Evolutionary conservation across 2,113 vertebrate genomes (phyloP), one percentile per base, ranked within the genome.

Genomic region (Megaceryle torquata): DNA sequence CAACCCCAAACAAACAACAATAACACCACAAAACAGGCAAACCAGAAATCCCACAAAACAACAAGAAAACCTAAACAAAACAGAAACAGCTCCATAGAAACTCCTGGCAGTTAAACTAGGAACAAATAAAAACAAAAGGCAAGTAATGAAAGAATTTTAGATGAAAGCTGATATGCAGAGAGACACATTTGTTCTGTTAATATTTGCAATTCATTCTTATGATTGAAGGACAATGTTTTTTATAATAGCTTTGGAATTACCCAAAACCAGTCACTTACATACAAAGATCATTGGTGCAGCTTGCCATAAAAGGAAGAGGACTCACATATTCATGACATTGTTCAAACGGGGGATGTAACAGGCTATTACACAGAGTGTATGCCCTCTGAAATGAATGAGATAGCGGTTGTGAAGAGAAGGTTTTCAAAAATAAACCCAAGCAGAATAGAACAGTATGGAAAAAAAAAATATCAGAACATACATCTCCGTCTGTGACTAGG

Each of bases 271-370:
- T 81, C 85, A 98, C 99, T 99, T 98, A 99, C 99, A 97, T 98
- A 97, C 99, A 99, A 88, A 99, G 98, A 91, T 99, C 99, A 11
- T 99, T 99, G 93, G 98, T 98, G 95, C 99, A 99, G 98, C 99
- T 99, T 96, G 99, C 99, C 96, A 99, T 98, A 96, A 98, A 99
- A 92, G 99, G 98, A 95, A 98, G 96, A 17, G 99, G 99, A 93
- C 98, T 99, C 96, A 99, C 99, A 41, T 98, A 99, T 43, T 98
- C 98, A n/a, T 99, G 98, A 92, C 99, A 99, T 85, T 96, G 96
- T 65, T 98, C 97, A 94, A 99, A 99, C 0, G 99, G 99, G 3
- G 98, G 86, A 35, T 98, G 97, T 82, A 99, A 97, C 65, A 99
- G 96, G 29, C 54, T 88, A 24, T 98, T 94, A 82, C 99, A 99